A percentile compares a stretch with the other conserved stretches of the same genome.
Evolutionary conservation across 2,888 invertebrate genomes (phyloP).

Genomic region (Polymixis flavicincta): DNA sequence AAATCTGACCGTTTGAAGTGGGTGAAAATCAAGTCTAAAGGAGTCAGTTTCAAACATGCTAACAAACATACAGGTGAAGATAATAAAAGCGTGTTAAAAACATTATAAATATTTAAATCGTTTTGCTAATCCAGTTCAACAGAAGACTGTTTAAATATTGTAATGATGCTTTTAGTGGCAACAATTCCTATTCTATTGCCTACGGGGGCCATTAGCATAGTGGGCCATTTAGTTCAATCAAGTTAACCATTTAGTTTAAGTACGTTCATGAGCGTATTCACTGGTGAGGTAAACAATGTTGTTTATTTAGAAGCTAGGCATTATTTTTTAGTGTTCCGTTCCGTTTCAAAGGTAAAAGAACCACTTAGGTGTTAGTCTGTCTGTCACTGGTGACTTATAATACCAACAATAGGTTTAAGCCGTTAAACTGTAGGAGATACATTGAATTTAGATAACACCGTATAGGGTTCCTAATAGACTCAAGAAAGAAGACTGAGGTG

Average conservation of each 20-base stretch:
- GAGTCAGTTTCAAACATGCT: too few relatives aligned
- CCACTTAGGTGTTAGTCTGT: neutral
- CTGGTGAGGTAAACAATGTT: constrained; percentile 28
- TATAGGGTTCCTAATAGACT: neutral
- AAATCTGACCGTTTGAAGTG: too few relatives aligned
- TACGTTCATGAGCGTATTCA: constrained; percentile 14
- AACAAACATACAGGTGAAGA: too few relatives aligned
- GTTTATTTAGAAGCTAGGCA: neutral
- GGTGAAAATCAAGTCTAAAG: too few relatives aligned
- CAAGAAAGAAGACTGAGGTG: too few relatives aligned
- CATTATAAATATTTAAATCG: constrained; percentile 36
- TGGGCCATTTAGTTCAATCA: constrained; percentile 41
- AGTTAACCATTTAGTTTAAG: constrained; percentile 33
- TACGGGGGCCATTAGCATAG: constrained; percentile 22
- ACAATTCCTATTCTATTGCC: constrained; percentile 27
- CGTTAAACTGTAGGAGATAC: neutral
- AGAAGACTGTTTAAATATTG: constrained; percentile 22
- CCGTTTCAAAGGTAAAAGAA: neutral
- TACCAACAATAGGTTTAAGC: neutral
- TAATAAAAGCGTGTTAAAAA: too few relatives aligned
- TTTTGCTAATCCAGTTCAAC: constrained; percentile 12
- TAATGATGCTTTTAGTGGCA: constrained; percentile 34
- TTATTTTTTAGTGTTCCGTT: neutral
- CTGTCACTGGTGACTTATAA: neutral
- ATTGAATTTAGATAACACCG: neutral